Base-by-base conservation (phyloP, 2,113 vertebrate genomes). In the Ifrita kowaldi region DNA sequence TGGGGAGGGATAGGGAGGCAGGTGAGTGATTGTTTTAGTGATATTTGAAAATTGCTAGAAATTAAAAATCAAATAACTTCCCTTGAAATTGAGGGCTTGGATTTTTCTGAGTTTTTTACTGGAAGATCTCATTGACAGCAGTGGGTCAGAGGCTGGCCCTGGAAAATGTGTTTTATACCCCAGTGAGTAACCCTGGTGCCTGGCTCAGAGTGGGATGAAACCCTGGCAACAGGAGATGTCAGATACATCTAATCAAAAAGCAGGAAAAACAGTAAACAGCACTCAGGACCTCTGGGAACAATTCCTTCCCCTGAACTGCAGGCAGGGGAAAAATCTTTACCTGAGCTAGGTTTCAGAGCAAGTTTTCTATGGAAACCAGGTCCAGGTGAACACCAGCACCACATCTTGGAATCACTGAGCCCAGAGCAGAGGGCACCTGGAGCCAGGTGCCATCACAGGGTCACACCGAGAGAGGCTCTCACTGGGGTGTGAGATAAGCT, bases 191-290 rank as follows among this genome's bases (percentile, higher is more conserved):
- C 47, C 4, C 14, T 21, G 47, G n/a, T 28, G 35, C 33, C 15
- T 87, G 81, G 77, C 62, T 85, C 41, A 7, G 23, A 56, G 44
- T 18, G 81, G 90, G 82, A 84, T 85, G 87, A 89, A 95, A 56
- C 53, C 56, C 42, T 44, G 74, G 87, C 93, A 82, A 76, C 78
- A 64, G 69, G 47, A 88, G 20, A 24, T 85, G 78, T 85, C 90
- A 73, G 74, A 79, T 37, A 16, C 1, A 82, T 63, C 60, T 94
- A 60, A 96, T 79, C 1, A 4, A 93, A 94, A 93, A 94, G 81
- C 81, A 91, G 85, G 39, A 69, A 74, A 93, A 89, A 10, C 65
- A 90, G 78, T 20, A 84, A 96, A 85, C 78, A 94, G 62, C 67
- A 19, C 69, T 82, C 70, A 50, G 79, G 35, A 68, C 82, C 87